Base-by-base conservation (phyloP, 2,888 invertebrate genomes). In the Perizoma affinitatum region DNA sequence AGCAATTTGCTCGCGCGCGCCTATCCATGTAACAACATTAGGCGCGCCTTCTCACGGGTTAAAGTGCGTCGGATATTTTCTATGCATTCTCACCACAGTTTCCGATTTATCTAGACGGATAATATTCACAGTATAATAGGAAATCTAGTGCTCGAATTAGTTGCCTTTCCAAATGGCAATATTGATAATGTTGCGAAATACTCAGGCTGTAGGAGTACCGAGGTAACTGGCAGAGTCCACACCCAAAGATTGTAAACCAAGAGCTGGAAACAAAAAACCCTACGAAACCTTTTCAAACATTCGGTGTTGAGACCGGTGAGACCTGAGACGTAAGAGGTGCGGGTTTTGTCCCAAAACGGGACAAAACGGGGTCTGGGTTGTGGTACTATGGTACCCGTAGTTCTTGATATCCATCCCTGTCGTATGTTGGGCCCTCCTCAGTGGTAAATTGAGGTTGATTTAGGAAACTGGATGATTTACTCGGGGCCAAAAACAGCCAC, bases 141-240 rank as follows among this genome's bases (percentile, higher is more conserved):
- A 83, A 84, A 86, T 82, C 82, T 79, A 59, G 49, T 79, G 75
- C 69, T 78, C 73, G 73, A 79, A 80, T 81, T 76, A 75, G 78
- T 79, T 76, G 71, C 84, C 83, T 83, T 86, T 86, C 86, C 84
- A 88, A 86, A 84, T 79, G 67, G 82, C 79, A 81, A 84, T 85
- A 84, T 80, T 88, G 86, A 86, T 87, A 80, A 72, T 69, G 72
- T 90, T 89, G 81, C 83, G 83, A 87, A 87, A 88, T 76, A 70
- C 67, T 65, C 35, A 54, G 60, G 36, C 66, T 67, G 72, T 73
- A 68, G 72, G 71, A 71, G 66, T 69, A 60, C 68, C 76, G 80
- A 83, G 83, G 82, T 83, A 80, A 82, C 75, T 78, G 77, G 76
- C 80, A 74, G 68, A 67, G 72, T 68, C 75, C 71, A 71, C 76